phyloP scores from a whole-genome alignment of 2,113 vertebrate genomes.

The Datnioides undecimradiatus region DNA sequence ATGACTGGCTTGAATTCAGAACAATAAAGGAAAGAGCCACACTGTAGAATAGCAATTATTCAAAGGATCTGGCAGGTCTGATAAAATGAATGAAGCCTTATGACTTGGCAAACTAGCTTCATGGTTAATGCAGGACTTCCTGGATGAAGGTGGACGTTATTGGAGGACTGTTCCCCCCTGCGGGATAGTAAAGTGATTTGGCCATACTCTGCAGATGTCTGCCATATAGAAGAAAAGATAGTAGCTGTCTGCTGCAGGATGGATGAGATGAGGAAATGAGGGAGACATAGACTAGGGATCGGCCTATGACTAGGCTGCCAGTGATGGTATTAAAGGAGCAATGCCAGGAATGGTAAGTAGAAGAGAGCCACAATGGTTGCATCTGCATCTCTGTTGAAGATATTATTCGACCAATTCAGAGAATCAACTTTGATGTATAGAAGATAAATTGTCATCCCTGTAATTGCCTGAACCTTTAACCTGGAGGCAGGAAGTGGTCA shows the following conservation, averaged over 20 bases:
- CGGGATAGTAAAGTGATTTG: constrained; percentile 69
- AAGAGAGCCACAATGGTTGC: constrained; percentile 11
- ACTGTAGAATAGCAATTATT: constrained; percentile 65
- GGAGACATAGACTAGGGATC: constrained; percentile 46
- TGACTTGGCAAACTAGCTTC: constrained; percentile 73
- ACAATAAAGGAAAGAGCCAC: constrained; percentile 63
- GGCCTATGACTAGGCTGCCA: constrained; percentile 42
- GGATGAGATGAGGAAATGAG: constrained; percentile 80
- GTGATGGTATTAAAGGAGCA: constrained; percentile 40
- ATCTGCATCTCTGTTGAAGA: constrained; percentile 19
- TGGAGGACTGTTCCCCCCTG: constrained; percentile 51
- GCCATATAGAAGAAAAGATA: constrained; percentile 57
- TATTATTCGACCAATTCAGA: constrained; percentile 17
- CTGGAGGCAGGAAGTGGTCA: constrained; percentile 71
- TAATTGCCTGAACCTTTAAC: constrained; percentile 73
- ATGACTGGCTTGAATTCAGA: constrained; percentile 58
- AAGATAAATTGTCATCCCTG: constrained; percentile 61
- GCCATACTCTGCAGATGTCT: constrained; percentile 52
- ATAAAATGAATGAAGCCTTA: constrained; percentile 70
- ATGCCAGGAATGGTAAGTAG: constrained; percentile 24
- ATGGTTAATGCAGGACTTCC: constrained; percentile 77
- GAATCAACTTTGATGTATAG: constrained; percentile 36
- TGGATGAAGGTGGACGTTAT: constrained; percentile 63
- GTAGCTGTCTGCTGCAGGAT: constrained; percentile 71
- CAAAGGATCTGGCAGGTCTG: constrained; percentile 67